Conservation (phyloP, 2,888 invertebrate genomes). For the Orgyia antiqua region DNA sequence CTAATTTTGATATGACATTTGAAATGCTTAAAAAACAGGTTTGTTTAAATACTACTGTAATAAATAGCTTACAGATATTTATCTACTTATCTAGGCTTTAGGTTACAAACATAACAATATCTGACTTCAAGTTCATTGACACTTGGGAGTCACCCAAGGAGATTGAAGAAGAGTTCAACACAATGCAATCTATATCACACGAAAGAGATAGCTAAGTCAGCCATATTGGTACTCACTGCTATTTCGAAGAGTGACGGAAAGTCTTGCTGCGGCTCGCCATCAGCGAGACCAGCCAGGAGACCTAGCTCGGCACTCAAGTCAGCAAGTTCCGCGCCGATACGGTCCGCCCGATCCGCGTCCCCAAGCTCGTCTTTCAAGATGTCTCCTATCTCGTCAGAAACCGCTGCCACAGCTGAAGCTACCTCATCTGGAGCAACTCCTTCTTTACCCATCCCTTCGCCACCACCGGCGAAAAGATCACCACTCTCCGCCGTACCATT, state of each 20-base stretch:
- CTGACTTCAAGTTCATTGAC: conserved; percentile 10
- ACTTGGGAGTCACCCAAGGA: background rate
- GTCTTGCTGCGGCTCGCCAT: conserved; percentile 57
- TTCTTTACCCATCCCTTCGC: conserved; percentile 45
- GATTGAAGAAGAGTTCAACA: background rate
- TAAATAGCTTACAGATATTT: too few relatives aligned
- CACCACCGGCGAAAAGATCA: conserved; percentile 52
- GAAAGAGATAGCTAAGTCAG: conserved; percentile 27
- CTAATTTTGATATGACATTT: too few relatives aligned
- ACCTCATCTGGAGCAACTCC: conserved; percentile 58
- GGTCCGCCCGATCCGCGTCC: conserved; percentile 61
- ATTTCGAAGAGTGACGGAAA: conserved; percentile 67
- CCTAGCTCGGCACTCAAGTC: conserved; percentile 67
- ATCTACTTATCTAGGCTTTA: too few relatives aligned
- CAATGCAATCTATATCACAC: conserved; percentile 6
- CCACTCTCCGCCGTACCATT: conserved; percentile 49
- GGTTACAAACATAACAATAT: too few relatives aligned
- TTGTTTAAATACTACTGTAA: too few relatives aligned
- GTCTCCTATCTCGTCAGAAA: conserved; percentile 69
- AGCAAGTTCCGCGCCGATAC: conserved; percentile 64
- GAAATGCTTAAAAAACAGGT: too few relatives aligned
- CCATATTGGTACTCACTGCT: conserved; percentile 62
- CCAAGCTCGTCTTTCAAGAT: conserved; percentile 68
- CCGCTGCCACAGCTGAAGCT: conserved; percentile 63
- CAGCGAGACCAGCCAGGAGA: conserved; percentile 62